Evolutionary conservation across 1,140 invertebrate species (phyloP).

Genomic region (Odontomachus brunneus): DNA sequence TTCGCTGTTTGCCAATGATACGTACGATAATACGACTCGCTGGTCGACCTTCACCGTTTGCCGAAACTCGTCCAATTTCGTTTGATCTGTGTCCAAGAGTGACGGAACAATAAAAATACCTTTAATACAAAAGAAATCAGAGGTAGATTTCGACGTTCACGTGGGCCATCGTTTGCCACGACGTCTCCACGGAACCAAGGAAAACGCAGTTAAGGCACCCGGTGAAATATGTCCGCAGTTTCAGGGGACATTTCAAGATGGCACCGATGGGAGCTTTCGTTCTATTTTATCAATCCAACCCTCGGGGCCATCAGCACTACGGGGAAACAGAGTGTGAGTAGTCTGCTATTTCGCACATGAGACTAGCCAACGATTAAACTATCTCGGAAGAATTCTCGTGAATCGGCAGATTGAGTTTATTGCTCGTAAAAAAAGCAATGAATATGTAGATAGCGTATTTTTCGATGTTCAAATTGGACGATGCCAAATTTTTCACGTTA

Average conservation of each 20-base stretch:
- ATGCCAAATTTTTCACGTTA: too few species aligned
- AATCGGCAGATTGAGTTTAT: constrained; percentile 29
- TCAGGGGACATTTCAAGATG: constrained; percentile 52
- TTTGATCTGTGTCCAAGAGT: background rate
- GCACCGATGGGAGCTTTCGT: constrained; percentile 57
- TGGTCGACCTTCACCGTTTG: background rate
- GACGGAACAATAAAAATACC: constrained; percentile 22
- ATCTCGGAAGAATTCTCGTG: constrained; percentile 21
- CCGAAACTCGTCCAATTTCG: constrained; percentile 39
- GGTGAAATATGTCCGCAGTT: constrained; percentile 55
- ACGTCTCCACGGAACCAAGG: background rate
- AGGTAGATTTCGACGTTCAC: constrained; percentile 27
- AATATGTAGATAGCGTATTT: constrained; percentile 18
- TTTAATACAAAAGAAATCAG: constrained; percentile 18
- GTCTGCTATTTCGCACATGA: constrained; percentile 36
- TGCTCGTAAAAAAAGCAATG: constrained; percentile 2
- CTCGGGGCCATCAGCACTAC: constrained; percentile 15
- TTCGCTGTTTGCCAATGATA: background rate
- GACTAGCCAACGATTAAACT: constrained; percentile 51
- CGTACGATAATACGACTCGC: background rate
- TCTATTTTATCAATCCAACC: constrained; percentile 66
- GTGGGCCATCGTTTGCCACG: constrained; percentile 33
- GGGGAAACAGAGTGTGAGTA: constrained; percentile 10
- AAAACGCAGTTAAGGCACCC: constrained; percentile 29
- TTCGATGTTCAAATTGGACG: background rate